Evolutionary conservation across 1,140 invertebrate genomes (phyloP).

Genomic region (Drosophila pseudoananassae): DNA sequence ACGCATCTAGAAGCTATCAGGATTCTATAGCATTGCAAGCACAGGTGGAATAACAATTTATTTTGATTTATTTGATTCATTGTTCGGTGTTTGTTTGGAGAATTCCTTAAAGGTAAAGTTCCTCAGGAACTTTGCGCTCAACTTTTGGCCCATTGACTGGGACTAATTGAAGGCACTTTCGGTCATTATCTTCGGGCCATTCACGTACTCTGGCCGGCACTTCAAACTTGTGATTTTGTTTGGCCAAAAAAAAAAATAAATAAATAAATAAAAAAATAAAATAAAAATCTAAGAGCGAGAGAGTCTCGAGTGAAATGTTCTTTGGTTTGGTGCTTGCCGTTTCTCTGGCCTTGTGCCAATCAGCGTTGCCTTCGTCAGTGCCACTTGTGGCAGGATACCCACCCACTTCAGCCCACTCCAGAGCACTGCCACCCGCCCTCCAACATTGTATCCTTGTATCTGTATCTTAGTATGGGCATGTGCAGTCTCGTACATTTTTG

Average conservation of each 20-base stretch:
- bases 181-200: constrained; percentile 63
- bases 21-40: no score
- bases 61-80: not conserved
- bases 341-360: constrained; percentile 75
- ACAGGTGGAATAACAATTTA: not conserved
- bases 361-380: constrained; percentile 63
- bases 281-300: not conserved
- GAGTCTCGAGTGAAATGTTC: constrained; percentile 29
- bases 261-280: not conserved
- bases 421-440: not conserved
- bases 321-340: constrained; percentile 26
- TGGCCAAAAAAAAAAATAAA: constrained; percentile 3
- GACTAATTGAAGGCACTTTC: constrained; percentile 66
- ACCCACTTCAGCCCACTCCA: constrained; percentile 3
- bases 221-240: constrained; percentile 65
- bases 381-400: constrained; percentile 68
- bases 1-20: no score
- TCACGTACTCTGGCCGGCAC: constrained; percentile 29
- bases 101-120: not conserved
- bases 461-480: constrained; percentile 13
- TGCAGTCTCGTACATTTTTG: constrained; percentile 40
- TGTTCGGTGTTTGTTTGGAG: no score
- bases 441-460: constrained; percentile 16
- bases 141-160: constrained; percentile 28
- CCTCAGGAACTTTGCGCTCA: constrained; percentile 2